phyloP scores from a whole-genome alignment of 2,113 vertebrate genomes.

The Mystacornis crossleyi region DNA sequence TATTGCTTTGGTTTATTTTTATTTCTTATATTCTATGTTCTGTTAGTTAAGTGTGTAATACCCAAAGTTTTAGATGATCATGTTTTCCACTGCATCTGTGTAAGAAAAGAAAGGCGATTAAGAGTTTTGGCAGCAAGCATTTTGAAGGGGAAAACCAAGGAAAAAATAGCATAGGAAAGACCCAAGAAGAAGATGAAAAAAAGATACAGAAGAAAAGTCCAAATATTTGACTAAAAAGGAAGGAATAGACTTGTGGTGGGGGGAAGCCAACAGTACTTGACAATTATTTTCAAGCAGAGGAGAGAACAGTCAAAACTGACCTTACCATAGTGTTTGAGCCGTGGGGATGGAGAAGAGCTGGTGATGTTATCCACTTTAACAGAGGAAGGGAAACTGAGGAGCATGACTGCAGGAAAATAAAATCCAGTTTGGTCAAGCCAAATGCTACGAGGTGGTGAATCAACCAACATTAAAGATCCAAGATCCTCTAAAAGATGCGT shows the following conservation, averaged over 20 bases:
- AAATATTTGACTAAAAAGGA: background rate
- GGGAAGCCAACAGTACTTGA: background rate
- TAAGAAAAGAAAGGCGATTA: background rate
- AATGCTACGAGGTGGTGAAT: background rate
- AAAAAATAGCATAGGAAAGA: background rate
- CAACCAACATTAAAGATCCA: background rate
- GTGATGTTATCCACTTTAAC: background rate
- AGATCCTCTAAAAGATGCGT: background rate
- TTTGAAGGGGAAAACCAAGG: background rate
- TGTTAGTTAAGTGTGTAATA: background rate
- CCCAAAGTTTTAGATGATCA: background rate
- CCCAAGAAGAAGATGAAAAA: background rate
- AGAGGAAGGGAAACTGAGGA: background rate
- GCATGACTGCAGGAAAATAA: background rate
- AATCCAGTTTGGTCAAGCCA: background rate
- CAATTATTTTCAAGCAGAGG: background rate
- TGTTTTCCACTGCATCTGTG: background rate
- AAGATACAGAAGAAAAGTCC: background rate
- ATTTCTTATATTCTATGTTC: background rate
- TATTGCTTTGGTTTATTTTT: background rate
- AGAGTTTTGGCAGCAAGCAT: background rate
- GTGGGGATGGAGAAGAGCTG: fast-evolving
- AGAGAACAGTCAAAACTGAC: background rate
- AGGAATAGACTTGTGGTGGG: background rate
- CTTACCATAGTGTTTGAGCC: background rate